Percentiles rank a stretch among this genome's conserved stretches.
These are phyloP conservation scores for Dasypus novemcinctus DNA, from an alignment of 2,113 vertebrate genomes.

Conservation along the genomic window DNA sequence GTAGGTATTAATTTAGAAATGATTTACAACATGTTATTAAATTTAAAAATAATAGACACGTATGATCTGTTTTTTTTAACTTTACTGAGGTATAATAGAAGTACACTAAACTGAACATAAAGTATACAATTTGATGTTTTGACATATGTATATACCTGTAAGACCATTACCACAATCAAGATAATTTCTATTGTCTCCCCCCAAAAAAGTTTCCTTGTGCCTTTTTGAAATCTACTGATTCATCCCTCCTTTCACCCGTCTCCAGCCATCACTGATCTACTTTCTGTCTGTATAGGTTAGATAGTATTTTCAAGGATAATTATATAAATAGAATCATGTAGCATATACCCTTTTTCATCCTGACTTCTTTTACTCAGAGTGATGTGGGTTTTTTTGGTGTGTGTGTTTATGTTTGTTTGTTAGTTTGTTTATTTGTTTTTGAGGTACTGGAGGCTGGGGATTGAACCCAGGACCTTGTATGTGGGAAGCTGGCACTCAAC, in stretches of 20 bases:
- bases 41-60: background rate
- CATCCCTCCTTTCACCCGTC: background rate
- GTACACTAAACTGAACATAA: background rate
- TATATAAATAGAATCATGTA: background rate
- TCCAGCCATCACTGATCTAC: background rate
- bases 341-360: background rate
- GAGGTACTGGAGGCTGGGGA: too few relatives aligned
- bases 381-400: too few relatives aligned
- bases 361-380: background rate
- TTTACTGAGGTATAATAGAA: background rate
- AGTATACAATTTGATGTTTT: background rate
- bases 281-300: background rate
- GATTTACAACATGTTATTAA: background rate
- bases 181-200: background rate
- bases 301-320: background rate
- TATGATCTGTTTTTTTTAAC: background rate
- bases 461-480: too few relatives aligned
- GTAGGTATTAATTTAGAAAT: constrained; percentile 6
- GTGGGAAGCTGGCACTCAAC: too few relatives aligned
- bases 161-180: background rate
- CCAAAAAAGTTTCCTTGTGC: background rate
- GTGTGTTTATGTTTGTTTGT: too few relatives aligned
- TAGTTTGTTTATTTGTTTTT: too few relatives aligned
- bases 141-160: background rate
- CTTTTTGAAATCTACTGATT: background rate